Evolutionary conservation across 2,113 vertebrate species (phyloP).

Genomic region (Echinops telfairi): DNA sequence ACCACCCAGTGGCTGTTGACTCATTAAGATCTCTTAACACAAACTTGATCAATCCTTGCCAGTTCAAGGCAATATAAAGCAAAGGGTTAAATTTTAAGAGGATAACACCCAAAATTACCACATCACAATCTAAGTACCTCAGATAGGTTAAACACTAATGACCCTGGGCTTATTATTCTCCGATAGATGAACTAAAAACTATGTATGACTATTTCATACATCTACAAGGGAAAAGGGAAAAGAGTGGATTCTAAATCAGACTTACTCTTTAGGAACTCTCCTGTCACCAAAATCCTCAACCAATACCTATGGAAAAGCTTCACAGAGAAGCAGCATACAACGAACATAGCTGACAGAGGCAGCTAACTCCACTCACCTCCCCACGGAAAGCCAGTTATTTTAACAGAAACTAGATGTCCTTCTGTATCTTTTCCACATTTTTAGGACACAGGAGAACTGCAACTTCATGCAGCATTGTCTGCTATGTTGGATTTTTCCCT

Average conservation of each 20-base stretch:
- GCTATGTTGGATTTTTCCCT: constrained; percentile 57
- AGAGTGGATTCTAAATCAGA: constrained; percentile 43
- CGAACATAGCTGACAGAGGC: background rate
- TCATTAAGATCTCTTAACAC: background rate
- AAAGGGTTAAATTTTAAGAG: constrained; percentile 28
- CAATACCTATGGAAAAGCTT: background rate
- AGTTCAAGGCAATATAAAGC: constrained; percentile 6
- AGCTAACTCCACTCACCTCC: too few species aligned
- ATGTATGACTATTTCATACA: background rate
- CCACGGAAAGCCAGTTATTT: constrained; percentile 38
- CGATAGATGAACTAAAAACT: constrained; percentile 38
- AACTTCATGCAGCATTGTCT: constrained; percentile 65
- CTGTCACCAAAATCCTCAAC: constrained; percentile 27
- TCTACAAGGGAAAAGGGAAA: constrained; percentile 12
- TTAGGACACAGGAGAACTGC: constrained; percentile 41
- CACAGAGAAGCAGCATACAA: constrained; percentile 29
- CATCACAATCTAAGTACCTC: background rate
- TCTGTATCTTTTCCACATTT: constrained; percentile 54
- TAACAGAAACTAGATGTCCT: constrained; percentile 53
- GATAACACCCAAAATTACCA: constrained; percentile 12
- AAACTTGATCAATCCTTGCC: background rate
- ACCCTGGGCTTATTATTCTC: constrained; percentile 9
- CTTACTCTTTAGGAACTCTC: constrained; percentile 31
- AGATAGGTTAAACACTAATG: background rate
- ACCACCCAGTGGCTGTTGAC: background rate